A percentile compares a stretch with the other conserved stretches of the same genome.
phyloP scores from a whole-genome alignment of 2,888 invertebrate species.

The Galerucella pusilla region DNA sequence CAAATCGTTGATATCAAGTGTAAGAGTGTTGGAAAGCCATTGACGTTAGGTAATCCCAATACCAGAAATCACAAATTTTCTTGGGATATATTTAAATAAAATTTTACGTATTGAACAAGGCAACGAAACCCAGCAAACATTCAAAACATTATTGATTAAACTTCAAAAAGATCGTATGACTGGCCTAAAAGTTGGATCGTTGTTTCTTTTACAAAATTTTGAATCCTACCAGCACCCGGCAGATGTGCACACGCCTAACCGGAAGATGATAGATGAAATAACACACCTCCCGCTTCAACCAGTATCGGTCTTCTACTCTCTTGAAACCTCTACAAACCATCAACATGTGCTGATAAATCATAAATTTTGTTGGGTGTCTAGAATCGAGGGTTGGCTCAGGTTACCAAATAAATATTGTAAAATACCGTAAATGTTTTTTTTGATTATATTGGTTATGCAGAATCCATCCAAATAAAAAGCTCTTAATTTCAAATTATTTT shows the following conservation, averaged over 20 bases:
- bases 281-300: slow-evolving; percentile 40
- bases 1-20: too few species aligned
- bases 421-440: neutral
- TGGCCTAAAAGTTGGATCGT: slow-evolving; percentile 17
- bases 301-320: slow-evolving; percentile 15
- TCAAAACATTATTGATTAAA: neutral
- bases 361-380: neutral
- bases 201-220: slow-evolving; percentile 36
- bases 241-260: slow-evolving; percentile 48
- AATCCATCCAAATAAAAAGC: neutral
- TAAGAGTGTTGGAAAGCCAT: too few species aligned
- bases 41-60: too few species aligned
- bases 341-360: slow-evolving; percentile 18
- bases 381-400: neutral
- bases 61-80: too few species aligned
- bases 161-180: neutral
- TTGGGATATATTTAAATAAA: too few species aligned
- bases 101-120: too few species aligned
- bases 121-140: too few species aligned
- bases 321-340: slow-evolving; percentile 3
- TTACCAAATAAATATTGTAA: slow-evolving; percentile 7
- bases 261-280: slow-evolving; percentile 47
- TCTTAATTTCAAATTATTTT: too few species aligned
- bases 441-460: neutral
- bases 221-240: slow-evolving; percentile 25